A percentile compares a stretch with the other conserved stretches of the same genome.
phyloP scores from a whole-genome alignment of 1,140 invertebrate genomes.

The Trypoxylus dichotomus region DNA sequence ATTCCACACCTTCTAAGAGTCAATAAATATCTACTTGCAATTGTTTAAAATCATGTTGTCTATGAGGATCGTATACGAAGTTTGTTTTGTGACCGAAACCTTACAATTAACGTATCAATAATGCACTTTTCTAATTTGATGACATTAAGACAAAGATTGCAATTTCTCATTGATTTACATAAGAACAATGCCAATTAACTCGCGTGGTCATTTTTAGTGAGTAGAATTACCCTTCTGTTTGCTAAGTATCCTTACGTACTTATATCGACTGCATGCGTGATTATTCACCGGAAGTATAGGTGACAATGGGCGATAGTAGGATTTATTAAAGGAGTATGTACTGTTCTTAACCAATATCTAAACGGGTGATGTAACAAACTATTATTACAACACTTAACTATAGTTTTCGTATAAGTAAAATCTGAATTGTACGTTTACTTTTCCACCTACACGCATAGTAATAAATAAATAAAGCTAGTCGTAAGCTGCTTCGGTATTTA shows the following conservation, averaged over 20 bases:
- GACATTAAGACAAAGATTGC: background rate
- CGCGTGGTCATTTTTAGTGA: background rate
- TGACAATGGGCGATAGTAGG: constrained; percentile 8
- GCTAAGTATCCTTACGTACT: background rate
- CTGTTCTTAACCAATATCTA: background rate
- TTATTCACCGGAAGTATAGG: background rate
- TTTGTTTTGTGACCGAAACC: background rate
- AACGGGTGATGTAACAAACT: background rate
- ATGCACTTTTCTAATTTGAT: background rate
- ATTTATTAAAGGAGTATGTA: constrained; percentile 19
- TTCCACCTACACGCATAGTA: background rate
- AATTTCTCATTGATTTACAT: background rate
- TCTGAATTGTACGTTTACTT: background rate
- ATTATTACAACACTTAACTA: background rate
- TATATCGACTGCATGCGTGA: background rate
- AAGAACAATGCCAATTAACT: background rate
- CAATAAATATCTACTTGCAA: background rate
- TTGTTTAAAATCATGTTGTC: too few relatives aligned
- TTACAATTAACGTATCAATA: background rate
- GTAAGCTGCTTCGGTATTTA: too few relatives aligned
- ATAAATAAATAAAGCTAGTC: background rate
- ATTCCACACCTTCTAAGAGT: background rate
- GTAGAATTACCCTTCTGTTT: background rate
- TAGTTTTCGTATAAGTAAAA: background rate
- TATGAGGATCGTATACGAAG: background rate